Percentiles rank a stretch among this genome's conserved stretches.
Conservation (phyloP, 2,797 vertebrate genomes). For the Mareca strepera region DNA sequence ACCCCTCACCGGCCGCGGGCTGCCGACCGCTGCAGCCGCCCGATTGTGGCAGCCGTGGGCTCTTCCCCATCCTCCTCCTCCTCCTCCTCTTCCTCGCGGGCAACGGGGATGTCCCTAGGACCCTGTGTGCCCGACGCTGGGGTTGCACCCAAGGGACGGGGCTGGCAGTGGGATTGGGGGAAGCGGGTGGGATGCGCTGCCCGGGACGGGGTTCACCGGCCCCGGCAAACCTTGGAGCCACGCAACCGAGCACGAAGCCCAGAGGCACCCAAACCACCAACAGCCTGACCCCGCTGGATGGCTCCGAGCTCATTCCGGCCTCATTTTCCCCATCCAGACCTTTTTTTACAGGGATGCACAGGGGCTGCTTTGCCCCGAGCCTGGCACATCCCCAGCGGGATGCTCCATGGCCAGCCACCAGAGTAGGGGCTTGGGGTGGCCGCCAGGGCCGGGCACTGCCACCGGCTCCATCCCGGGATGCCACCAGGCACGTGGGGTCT, state of each 20-base stretch:
- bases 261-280: neutral
- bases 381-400: neutral
- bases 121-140: neutral
- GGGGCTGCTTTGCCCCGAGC: neutral
- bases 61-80: neutral
- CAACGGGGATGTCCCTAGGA: neutral
- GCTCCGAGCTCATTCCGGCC: no score
- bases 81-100: neutral
- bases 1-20: conserved; percentile 45
- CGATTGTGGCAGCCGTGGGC: neutral
- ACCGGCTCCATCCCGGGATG: no score
- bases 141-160: no score
- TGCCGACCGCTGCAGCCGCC: neutral
- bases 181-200: neutral
- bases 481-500: neutral
- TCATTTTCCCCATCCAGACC: neutral
- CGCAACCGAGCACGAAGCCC: neutral
- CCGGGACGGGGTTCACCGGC: neutral
- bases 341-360: neutral
- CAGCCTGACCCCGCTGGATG: neutral
- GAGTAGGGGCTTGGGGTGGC: neutral
- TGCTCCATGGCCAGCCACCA: neutral
- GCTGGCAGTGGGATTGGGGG: accelerated
- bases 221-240: neutral
- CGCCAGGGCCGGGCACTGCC: no score